Evolutionary conservation across 2,113 vertebrate genomes (phyloP).

Genomic region (Dicaeum eximium): DNA sequence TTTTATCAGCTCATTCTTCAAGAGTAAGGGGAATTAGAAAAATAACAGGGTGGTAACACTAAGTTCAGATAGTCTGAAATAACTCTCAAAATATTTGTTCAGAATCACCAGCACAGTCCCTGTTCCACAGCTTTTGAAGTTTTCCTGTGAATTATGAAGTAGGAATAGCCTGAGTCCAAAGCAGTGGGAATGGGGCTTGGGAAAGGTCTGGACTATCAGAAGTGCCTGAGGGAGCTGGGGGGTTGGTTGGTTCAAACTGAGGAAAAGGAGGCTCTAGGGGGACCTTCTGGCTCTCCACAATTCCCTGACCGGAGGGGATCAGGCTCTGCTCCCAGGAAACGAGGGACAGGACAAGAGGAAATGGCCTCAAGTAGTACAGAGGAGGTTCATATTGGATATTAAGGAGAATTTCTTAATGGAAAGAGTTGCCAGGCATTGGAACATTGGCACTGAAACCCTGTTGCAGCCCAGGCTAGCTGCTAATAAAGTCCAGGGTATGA

Average conservation of each 20-base stretch:
- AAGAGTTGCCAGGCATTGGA: neutral
- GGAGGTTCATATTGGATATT: neutral
- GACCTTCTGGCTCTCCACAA: neutral
- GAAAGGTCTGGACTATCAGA: neutral
- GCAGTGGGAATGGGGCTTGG: neutral
- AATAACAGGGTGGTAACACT: neutral
- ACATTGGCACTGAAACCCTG: neutral
- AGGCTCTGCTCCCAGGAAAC: neutral
- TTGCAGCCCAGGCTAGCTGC: too few relatives aligned
- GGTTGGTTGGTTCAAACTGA: neutral
- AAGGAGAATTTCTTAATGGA: neutral
- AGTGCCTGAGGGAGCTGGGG: neutral
- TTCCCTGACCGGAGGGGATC: neutral
- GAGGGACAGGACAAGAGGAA: neutral
- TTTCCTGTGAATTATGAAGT: neutral
- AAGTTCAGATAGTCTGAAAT: neutral
- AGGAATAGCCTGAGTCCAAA: neutral
- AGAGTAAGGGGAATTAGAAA: neutral
- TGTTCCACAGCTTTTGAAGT: neutral
- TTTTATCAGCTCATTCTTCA: neutral
- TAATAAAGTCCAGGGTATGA: too few relatives aligned
- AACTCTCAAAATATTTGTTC: neutral
- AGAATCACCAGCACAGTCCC: neutral
- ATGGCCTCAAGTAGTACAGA: rapidly evolving
- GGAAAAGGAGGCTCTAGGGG: neutral